A percentile compares a stretch with the other conserved stretches of the same genome.
Evolutionary conservation across 2,888 invertebrate species (phyloP).

Genomic region (Chouioia cunea): DNA sequence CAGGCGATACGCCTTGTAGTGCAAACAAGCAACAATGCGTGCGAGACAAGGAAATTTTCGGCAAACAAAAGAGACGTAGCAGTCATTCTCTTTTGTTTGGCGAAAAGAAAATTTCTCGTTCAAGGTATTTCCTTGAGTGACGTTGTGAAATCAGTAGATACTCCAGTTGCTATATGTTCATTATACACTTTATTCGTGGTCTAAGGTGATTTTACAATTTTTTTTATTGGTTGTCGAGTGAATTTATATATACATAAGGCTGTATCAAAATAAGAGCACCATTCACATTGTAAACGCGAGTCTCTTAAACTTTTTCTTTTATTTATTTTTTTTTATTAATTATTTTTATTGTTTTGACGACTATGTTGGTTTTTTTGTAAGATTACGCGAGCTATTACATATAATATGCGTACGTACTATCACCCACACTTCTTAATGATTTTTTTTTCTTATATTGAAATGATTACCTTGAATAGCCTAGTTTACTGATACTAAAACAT

Average conservation of each 20-base stretch:
- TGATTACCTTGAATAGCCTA: slow-evolving; percentile 10
- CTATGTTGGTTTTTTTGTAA: slow-evolving; percentile 25
- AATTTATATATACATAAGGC: slow-evolving; percentile 46
- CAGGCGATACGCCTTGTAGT: no score
- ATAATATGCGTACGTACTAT: slow-evolving; percentile 19
- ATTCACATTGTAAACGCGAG: slow-evolving; percentile 43
- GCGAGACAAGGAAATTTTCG: slow-evolving; percentile 16
- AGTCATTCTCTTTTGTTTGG: neutral
- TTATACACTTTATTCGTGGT: slow-evolving; percentile 33
- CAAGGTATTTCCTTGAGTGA: slow-evolving; percentile 11
- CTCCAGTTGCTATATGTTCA: neutral
- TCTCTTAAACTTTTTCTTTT: slow-evolving; percentile 35
- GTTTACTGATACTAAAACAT: neutral
- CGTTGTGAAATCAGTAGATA: no score
- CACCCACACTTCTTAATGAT: slow-evolving; percentile 24
- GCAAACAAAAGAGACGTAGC: slow-evolving; percentile 10
- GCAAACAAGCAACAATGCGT: slow-evolving; percentile 9
- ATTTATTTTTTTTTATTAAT: slow-evolving; percentile 22
- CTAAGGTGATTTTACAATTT: slow-evolving; percentile 38
- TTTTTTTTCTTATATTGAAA: slow-evolving; percentile 18
- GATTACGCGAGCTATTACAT: slow-evolving; percentile 32
- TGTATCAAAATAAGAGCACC: slow-evolving; percentile 49
- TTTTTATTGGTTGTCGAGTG: slow-evolving; percentile 7
- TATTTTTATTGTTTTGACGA: slow-evolving; percentile 11
- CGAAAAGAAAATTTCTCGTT: neutral